These are phyloP conservation scores for Cyclargus thomasi DNA, from an alignment of 1,140 invertebrate genomes.

Conservation along the genomic window DNA sequence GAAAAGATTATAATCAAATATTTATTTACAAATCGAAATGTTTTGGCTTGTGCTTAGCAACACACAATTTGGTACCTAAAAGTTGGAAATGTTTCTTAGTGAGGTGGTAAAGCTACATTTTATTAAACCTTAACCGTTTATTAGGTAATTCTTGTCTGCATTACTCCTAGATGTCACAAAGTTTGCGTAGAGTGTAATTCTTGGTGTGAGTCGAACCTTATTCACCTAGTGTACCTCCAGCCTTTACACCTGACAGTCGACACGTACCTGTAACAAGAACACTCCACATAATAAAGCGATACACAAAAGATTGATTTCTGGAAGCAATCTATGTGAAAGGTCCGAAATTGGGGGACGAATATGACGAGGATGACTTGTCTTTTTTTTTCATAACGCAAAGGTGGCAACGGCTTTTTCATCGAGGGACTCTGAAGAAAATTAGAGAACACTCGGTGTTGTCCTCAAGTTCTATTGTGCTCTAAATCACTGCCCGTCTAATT, in stretches of 20 bases:
- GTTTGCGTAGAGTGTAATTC: not conserved
- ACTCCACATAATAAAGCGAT: constrained; percentile 22
- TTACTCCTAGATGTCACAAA: not conserved
- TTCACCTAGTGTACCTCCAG: no score
- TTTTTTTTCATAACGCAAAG: not conserved
- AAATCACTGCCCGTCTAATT: no score
- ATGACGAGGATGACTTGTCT: not conserved
- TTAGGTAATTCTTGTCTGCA: not conserved
- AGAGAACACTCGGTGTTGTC: no score
- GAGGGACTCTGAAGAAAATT: no score
- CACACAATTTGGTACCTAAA: no score
- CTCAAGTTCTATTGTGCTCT: no score
- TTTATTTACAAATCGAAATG: not conserved
- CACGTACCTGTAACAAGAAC: constrained; percentile 23
- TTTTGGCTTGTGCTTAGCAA: not conserved
- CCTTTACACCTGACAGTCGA: not conserved
- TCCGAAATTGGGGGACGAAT: constrained; percentile 16
- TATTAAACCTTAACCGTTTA: no score
- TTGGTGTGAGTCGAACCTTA: no score
- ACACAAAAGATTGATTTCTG: constrained; percentile 20
- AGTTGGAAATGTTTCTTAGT: no score
- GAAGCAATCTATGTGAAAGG: constrained; percentile 20
- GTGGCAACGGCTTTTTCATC: no score
- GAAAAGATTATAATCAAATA: not conserved
- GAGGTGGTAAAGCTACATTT: no score